Percentiles rank a stretch among this genome's conserved stretches.
phyloP scores from a whole-genome alignment of 2,888 invertebrate genomes.

The Chrysolina oricalcia region DNA sequence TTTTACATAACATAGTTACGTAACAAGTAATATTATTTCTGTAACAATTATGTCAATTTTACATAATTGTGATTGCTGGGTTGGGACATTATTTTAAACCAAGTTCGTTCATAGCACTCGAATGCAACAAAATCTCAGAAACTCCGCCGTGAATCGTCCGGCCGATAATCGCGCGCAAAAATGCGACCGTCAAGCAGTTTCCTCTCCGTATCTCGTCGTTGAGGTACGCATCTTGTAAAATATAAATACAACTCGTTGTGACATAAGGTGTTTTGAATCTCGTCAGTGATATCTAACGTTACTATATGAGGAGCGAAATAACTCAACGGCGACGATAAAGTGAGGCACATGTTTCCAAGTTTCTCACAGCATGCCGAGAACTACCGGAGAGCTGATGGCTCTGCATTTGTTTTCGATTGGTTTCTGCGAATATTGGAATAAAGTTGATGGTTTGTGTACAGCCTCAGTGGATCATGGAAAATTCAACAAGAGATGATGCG shows the following conservation, averaged over 20 bases:
- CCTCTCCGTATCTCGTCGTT: constrained; percentile 23
- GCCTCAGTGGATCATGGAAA: too few species aligned
- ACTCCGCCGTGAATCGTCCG: constrained; percentile 3
- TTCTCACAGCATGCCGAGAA: constrained; percentile 59
- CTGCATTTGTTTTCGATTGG: constrained; percentile 6
- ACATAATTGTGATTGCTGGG: too few species aligned
- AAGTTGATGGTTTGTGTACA: too few species aligned
- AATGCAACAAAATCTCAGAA: neutral
- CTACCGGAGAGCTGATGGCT: constrained; percentile 55
- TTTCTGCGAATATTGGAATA: constrained; percentile 7
- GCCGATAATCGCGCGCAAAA: constrained; percentile 13
- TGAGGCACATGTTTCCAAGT: constrained; percentile 59
- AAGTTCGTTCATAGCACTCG: constrained; percentile 3
- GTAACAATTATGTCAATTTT: too few species aligned
- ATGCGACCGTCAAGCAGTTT: constrained; percentile 16
- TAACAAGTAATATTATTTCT: too few species aligned
- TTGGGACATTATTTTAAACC: too few species aligned
- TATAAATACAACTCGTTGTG: constrained; percentile 33
- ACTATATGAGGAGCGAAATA: constrained; percentile 58
- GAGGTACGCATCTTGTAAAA: constrained; percentile 31
- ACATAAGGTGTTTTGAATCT: constrained; percentile 37
- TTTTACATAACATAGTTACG: too few species aligned
- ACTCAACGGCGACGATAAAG: constrained; percentile 59
- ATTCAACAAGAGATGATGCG: too few species aligned
- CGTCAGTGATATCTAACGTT: constrained; percentile 57